Conservation (phyloP, 2,797 vertebrate species). For the Silurus aristotelis region DNA sequence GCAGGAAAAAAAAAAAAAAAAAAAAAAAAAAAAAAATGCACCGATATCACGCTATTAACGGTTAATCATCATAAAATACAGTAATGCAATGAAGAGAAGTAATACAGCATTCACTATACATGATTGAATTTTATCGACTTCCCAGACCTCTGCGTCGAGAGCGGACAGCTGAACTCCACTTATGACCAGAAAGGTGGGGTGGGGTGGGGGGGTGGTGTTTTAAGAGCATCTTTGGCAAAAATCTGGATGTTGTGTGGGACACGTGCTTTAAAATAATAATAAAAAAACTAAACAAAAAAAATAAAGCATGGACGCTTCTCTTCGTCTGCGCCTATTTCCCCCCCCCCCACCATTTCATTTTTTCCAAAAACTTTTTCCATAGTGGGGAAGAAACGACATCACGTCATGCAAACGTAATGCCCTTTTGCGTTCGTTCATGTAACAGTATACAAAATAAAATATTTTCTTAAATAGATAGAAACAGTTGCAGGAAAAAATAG, state of each 20-base stretch:
- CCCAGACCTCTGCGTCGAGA: constrained; percentile 43
- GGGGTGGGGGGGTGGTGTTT: not conserved
- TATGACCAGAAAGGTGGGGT: constrained; percentile 52
- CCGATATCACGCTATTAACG: constrained; percentile 29
- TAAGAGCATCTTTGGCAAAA: constrained; percentile 60
- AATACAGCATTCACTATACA: constrained; percentile 52
- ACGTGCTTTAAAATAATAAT: not conserved
- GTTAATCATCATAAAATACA: constrained; percentile 46
- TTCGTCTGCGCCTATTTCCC: constrained; percentile 47
- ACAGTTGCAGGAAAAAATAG: constrained; percentile 98
- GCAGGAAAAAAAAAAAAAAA: constrained; percentile 8
- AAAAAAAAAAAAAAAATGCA: constrained; percentile 1
- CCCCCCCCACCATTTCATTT: not conserved
- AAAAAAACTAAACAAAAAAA: constrained; percentile 6
- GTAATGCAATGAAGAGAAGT: constrained; percentile 47
- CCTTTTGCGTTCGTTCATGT: constrained; percentile 64
- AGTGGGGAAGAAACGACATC: constrained; percentile 52
- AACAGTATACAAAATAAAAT: constrained; percentile 99
- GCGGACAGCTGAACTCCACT: constrained; percentile 33
- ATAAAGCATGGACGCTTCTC: constrained; percentile 48
- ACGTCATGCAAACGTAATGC: constrained; percentile 65
- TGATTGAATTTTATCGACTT: constrained; percentile 31
- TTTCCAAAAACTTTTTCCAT: constrained; percentile 39
- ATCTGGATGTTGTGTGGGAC: constrained; percentile 18
- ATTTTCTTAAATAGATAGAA: constrained; percentile 99